Evolutionary conservation across 53 echinoderm and acorn worm genomes (phyloP), one percentile per base, ranked within the genome.

Genomic region (Holothuria scabra): DNA sequence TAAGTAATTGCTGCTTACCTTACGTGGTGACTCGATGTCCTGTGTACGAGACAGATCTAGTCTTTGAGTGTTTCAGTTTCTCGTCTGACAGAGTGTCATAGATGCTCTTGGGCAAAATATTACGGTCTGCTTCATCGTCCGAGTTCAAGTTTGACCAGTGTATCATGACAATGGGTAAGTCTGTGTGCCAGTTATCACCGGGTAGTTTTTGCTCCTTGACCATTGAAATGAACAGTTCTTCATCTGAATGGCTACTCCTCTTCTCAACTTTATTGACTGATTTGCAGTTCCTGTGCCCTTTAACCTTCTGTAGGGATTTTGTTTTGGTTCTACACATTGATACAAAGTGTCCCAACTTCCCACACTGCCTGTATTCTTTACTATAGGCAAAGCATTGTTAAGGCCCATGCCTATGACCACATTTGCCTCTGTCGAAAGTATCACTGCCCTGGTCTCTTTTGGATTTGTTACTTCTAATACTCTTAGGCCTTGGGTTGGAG

Each of bases 61-160:
- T 56, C 46, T 76, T 55, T 13, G 56, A 56, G 1, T 25, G 12
- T 30, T 56, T 28, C 56, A 76, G 57, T 0, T 20, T 30, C 31
- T 76, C 76, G 3, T 55, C 12, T 18, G 57, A 56, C 20, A 56
- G 23, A 8, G 24, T 76, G 12, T 58, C 76, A 30, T 56, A 76
- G 56, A 58, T 28, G 13, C 24, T 18, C 19, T 28, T 13, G 19
- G 56, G 56, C 56, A 76, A 25, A 12, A 58, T 56, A 12, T 76
- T 76, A 31, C 76, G 58, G 16, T 58, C 56, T 28, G 58, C 33
- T 18, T 31, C 76, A 16, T 4, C 55, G 75, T 75, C n/a, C 55
- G 21, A 57, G 28, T 29, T 76, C 58, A 6, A 76, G 57, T 1
- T 56, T 28, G 28, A 58, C 56, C 4, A 29, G 76, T 22, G 58